Evolutionary conservation across 2,888 invertebrate species (phyloP), one percentile per base, ranked within the genome.

Genomic region (Platypus cylindrus): DNA sequence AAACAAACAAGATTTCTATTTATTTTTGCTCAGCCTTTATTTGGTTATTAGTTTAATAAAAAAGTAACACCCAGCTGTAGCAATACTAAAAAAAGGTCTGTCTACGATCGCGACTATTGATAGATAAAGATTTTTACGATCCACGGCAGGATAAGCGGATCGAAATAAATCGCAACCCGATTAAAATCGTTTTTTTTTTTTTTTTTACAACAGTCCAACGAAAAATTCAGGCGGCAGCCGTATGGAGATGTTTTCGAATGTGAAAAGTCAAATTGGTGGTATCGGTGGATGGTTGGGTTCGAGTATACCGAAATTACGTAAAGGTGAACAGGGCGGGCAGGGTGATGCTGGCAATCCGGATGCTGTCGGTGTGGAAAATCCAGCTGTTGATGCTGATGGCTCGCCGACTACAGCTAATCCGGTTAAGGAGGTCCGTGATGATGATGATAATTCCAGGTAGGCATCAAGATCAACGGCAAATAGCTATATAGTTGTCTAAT

Each of bases 371-470:
- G 67, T 64, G 32, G 47, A 48, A 14, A 50, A 52, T 22, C 45
- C 49, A 13, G 44, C 51, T 34, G 51, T 45, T 25, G 56, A 55
- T 11, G 67, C 70, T 36, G n/a, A n/a, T n/a, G 63, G 60, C 35
- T 66, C 71, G 13, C 46, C 46, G 41, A 57, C 63, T 5, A 52
- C 64, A 3, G 64, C 66, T 40, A 57, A 52, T 20, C 55, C 56
- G 8, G 51, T 54, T 17, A 52, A 59, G 46, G 51, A 66, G 59
- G 35, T 30, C 9, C 51, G 56, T 61, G 85, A 86, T 54, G 85
- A 87, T 64, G 86, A 87, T 62, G 85, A 85, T 67, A 83, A 84
- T 68, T 82, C 82, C 65, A 82, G 82, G 82, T 82, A 75, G 45
- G n/a, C n/a, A n/a, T n/a, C n/a, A n/a, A n/a, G n/a, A n/a, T n/a